These are phyloP conservation scores for Hippoglossus hippoglossus DNA, from an alignment of 2,797 vertebrate species.

Conservation along the genomic window DNA sequence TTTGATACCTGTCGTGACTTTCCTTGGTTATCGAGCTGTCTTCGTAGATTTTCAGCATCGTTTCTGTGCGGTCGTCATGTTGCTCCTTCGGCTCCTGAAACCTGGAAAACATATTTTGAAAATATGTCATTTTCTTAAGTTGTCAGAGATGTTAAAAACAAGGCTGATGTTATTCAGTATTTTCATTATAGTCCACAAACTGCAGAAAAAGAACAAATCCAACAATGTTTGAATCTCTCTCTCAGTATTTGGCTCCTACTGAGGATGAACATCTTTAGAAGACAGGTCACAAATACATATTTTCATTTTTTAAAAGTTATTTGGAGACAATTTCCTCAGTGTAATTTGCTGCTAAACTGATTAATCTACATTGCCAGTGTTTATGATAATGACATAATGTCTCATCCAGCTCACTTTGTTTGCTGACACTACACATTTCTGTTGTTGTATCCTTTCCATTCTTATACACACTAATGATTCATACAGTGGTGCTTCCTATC, in stretches of 20 bases:
- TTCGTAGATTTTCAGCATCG: slow-evolving; percentile 79
- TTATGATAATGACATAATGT: too few species aligned
- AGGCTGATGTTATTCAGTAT: too few species aligned
- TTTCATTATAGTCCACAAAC: too few species aligned
- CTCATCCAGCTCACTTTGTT: too few species aligned
- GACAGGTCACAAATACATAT: not conserved
- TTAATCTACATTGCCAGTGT: too few species aligned
- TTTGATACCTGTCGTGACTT: slow-evolving; percentile 78
- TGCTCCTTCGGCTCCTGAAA: slow-evolving; percentile 84
- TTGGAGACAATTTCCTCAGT: not conserved
- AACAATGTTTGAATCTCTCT: not conserved
- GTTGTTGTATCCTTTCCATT: too few species aligned
- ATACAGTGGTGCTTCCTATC: too few species aligned
- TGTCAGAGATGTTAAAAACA: too few species aligned
- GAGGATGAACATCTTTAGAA: not conserved
- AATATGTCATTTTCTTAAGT: not conserved
- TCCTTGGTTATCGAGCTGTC: slow-evolving; percentile 57
- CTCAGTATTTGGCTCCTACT: not conserved
- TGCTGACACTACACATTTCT: too few species aligned
- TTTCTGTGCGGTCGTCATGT: slow-evolving; percentile 81
- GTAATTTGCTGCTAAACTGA: too few species aligned
- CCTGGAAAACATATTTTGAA: slow-evolving; percentile 70
- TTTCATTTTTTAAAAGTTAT: too few species aligned
- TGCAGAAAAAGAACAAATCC: not conserved
- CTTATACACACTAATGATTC: too few species aligned